Conservation (phyloP, 2,888 invertebrate species). For the Gymnoscelis rufifasciata region DNA sequence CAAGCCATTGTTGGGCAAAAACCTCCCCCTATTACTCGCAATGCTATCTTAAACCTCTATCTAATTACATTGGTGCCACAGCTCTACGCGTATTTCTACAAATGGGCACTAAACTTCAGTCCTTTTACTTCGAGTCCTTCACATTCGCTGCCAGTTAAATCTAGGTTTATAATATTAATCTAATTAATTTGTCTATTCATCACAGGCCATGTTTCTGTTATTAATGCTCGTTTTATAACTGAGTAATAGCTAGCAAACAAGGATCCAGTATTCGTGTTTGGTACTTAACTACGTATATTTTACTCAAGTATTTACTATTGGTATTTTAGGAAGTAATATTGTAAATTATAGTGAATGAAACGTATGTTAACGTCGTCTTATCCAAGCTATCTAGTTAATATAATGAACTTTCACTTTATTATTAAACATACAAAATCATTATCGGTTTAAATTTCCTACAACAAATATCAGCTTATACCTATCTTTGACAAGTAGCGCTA, state of each 20-base stretch:
- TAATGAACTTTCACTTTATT: too few species aligned
- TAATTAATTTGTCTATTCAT: slow-evolving; percentile 39
- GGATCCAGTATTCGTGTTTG: not conserved
- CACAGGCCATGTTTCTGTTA: slow-evolving; percentile 5
- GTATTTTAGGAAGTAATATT: not conserved
- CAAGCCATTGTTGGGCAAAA: too few species aligned
- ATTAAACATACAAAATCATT: too few species aligned
- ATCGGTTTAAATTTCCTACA: too few species aligned
- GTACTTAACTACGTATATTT: not conserved
- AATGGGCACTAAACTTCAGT: slow-evolving; percentile 13
- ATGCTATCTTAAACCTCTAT: too few species aligned
- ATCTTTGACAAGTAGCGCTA: too few species aligned
- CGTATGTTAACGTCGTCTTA: too few species aligned
- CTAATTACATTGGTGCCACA: too few species aligned
- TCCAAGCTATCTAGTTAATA: too few species aligned
- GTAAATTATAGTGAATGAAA: too few species aligned
- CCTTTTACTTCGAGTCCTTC: slow-evolving; percentile 58
- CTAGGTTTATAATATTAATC: slow-evolving; percentile 35
- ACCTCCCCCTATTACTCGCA: too few species aligned
- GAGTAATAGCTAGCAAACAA: not conserved
- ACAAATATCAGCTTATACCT: too few species aligned
- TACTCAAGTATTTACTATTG: not conserved
- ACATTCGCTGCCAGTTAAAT: slow-evolving; percentile 38
- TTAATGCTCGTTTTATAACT: not conserved
- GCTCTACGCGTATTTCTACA: not conserved